Percentiles rank a stretch among this genome's conserved stretches.
These are phyloP conservation scores for Psittacula echo DNA, from an alignment of 2,797 vertebrate genomes.

Conservation along the genomic window DNA sequence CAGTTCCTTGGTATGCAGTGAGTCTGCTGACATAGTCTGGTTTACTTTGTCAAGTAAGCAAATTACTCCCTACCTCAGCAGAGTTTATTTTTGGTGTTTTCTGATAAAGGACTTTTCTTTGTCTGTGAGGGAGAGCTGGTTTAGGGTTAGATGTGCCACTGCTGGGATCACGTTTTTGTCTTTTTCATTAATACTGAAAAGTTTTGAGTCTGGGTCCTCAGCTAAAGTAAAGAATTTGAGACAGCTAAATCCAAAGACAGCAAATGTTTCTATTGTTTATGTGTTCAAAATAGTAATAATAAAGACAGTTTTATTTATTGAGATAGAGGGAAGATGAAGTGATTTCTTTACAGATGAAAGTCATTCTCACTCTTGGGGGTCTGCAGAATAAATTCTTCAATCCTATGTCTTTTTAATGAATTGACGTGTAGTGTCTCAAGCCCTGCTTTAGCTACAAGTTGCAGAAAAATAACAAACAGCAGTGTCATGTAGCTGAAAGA, in stretches of 20 bases:
- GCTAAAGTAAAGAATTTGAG: not conserved
- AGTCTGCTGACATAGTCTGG: not conserved
- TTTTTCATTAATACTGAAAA: not conserved
- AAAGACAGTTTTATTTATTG: not conserved
- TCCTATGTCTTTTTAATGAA: not conserved
- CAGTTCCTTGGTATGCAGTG: not conserved
- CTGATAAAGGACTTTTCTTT: not conserved
- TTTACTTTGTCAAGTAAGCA: not conserved
- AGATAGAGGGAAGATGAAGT: not conserved
- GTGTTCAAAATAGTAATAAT: not conserved
- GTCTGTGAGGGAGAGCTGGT: not conserved
- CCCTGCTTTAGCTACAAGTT: not conserved
- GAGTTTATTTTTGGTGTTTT: conserved; percentile 1
- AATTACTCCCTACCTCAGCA: not conserved
- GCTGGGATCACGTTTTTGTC: not conserved
- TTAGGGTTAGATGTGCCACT: not conserved
- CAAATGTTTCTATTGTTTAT: not conserved
- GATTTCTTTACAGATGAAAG: not conserved
- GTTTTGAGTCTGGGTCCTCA: not conserved
- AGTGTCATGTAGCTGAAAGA: not conserved
- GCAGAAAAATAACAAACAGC: not conserved
- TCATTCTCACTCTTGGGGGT: not conserved
- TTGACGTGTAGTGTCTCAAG: not conserved
- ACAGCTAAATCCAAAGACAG: not conserved
- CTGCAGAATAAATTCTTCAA: not conserved